These are phyloP conservation scores for Lordiphosa stackelbergi DNA, from an alignment of 1,140 invertebrate species.

Conservation along the genomic window DNA sequence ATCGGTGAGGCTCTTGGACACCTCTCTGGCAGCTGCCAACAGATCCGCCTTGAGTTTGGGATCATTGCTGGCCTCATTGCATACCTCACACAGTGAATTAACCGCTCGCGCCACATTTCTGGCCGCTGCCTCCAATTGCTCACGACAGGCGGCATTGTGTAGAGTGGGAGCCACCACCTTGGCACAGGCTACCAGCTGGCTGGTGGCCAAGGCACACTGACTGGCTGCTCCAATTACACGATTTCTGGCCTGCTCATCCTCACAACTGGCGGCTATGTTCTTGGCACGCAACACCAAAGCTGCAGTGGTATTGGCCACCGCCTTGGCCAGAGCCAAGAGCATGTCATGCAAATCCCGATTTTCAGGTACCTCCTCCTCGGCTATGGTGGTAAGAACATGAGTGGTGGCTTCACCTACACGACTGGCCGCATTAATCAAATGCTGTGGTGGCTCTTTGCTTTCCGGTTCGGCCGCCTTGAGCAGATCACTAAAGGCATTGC, in stretches of 20 bases:
- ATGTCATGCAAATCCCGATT: constrained; percentile 89
- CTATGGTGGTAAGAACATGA: constrained; percentile 94
- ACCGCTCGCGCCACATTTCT: constrained; percentile 95
- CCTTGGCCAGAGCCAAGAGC: constrained; percentile 92
- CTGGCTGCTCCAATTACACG: constrained; percentile 96
- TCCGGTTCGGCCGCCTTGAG: constrained; percentile 96
- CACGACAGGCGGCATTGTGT: constrained; percentile 93
- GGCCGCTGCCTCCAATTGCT: constrained; percentile 94
- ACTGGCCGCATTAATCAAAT: constrained; percentile 94
- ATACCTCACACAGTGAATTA: constrained; percentile 91
- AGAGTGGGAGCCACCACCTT: constrained; percentile 94
- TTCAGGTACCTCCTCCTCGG: constrained; percentile 91
- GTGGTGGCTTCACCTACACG: constrained; percentile 97
- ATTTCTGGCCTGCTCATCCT: constrained; percentile 87
- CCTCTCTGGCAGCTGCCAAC: constrained; percentile 89
- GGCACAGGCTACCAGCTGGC: constrained; percentile 97
- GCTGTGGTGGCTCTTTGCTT: constrained; percentile 94
- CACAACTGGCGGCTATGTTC: constrained; percentile 92
- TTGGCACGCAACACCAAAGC: constrained; percentile 96
- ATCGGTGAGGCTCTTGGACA: constrained; percentile 92
- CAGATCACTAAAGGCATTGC: constrained; percentile 95
- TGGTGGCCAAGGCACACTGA: constrained; percentile 97
- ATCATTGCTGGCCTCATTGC: constrained; percentile 84
- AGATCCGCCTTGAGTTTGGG: constrained; percentile 87
- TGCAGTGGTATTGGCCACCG: constrained; percentile 97